A percentile compares a stretch with the other conserved stretches of the same genome.
phyloP scores from a whole-genome alignment of 1,140 invertebrate species.

The Aphaenogaster ashmeadi region DNA sequence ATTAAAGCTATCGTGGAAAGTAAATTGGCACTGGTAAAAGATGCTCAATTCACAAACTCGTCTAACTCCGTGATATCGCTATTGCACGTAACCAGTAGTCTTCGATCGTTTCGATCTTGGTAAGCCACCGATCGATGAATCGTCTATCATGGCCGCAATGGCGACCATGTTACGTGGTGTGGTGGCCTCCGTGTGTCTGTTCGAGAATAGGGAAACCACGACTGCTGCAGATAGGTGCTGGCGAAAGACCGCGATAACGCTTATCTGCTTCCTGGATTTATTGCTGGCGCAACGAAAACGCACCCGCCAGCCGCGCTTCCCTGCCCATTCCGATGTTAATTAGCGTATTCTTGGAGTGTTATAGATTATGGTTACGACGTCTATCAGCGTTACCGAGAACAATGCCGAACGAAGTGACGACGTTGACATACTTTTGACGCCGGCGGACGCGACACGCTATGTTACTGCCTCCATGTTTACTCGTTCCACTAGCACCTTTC shows the following conservation, averaged over 20 bases:
- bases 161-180: constrained; percentile 50
- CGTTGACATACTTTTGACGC: constrained; percentile 84
- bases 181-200: constrained; percentile 49
- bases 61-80: constrained; percentile 9
- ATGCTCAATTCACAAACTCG: constrained; percentile 28
- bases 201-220: constrained; percentile 74
- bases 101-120: constrained; percentile 66
- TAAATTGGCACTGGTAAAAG: background rate
- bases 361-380: constrained; percentile 80
- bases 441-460: constrained; percentile 36
- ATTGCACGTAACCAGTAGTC: constrained; percentile 9
- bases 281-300: constrained; percentile 84
- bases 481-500: background rate
- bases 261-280: constrained; percentile 86
- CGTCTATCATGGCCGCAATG: constrained; percentile 67
- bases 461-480: background rate
- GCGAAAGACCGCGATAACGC: constrained; percentile 84
- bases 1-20: constrained; percentile 9
- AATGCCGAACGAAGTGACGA: constrained; percentile 84
- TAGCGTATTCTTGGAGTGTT: constrained; percentile 77
- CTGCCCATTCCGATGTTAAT: constrained; percentile 85
- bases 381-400: constrained; percentile 75
- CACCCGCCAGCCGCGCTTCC: constrained; percentile 78
- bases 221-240: constrained; percentile 73
- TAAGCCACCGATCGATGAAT: constrained; percentile 71